phyloP scores from a whole-genome alignment of 2,797 vertebrate species.

The Cirrhinus molitorella region DNA sequence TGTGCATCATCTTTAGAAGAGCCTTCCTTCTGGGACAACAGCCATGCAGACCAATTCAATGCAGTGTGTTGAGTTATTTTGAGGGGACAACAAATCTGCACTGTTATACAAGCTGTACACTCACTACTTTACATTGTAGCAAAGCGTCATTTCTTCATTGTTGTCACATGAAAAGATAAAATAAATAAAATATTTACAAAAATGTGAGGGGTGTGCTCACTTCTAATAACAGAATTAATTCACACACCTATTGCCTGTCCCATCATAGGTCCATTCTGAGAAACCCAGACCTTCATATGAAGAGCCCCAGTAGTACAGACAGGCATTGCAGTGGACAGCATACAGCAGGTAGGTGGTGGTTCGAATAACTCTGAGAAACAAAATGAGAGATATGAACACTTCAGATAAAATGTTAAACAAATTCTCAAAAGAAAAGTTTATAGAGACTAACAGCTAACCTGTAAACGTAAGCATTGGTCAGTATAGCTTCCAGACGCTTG shows the following conservation, averaged over 20 bases:
- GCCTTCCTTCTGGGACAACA: too few species aligned
- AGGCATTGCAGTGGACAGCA: constrained; percentile 93
- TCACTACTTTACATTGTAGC: too few species aligned
- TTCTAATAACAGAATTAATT: not conserved
- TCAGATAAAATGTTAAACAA: not conserved
- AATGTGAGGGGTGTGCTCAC: too few species aligned
- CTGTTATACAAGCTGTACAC: too few species aligned
- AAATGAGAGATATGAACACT: not conserved
- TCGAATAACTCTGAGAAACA: constrained; percentile 86
- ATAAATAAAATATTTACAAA: too few species aligned
- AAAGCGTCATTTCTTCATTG: too few species aligned
- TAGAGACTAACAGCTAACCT: constrained; percentile 78
- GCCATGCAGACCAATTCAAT: too few species aligned
- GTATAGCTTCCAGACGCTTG: constrained; percentile 90
- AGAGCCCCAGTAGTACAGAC: constrained; percentile 96
- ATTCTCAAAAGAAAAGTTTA: not conserved
- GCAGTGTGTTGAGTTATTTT: too few species aligned
- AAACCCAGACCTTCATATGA: constrained; percentile 85
- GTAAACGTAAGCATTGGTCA: constrained; percentile 97
- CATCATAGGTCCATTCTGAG: constrained; percentile 92
- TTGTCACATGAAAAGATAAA: too few species aligned
- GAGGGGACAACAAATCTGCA: too few species aligned
- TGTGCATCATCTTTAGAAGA: too few species aligned
- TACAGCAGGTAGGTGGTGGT: constrained; percentile 95
- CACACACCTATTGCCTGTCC: constrained; percentile 90